phyloP scores from a whole-genome alignment of 2,888 invertebrate species.

The Operophtera brumata region DNA sequence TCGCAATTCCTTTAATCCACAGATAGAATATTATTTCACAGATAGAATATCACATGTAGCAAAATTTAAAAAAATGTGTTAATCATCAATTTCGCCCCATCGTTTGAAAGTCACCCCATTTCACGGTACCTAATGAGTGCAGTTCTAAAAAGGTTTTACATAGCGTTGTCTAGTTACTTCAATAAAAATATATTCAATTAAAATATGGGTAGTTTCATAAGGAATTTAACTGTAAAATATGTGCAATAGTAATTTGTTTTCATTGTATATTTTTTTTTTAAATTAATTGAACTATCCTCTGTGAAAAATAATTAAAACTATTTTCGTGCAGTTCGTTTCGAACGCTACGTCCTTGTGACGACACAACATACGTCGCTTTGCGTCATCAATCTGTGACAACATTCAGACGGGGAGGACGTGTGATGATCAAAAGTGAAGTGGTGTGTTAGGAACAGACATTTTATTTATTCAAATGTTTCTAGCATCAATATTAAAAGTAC shows the following conservation, averaged over 20 bases:
- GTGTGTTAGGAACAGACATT: constrained; percentile 58
- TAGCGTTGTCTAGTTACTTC: constrained; percentile 6
- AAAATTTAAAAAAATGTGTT: no score
- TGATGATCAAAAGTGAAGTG: constrained; percentile 54
- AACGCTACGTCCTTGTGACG: constrained; percentile 57
- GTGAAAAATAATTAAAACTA: constrained; percentile 25
- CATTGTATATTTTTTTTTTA: background rate
- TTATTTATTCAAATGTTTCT: constrained; percentile 74
- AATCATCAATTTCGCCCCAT: no score
- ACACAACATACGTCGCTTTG: constrained; percentile 65
- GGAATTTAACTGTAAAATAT: background rate
- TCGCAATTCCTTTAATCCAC: no score
- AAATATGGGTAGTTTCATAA: background rate
- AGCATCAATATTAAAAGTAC: constrained; percentile 73
- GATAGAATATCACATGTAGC: no score
- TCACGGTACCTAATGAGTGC: no score
- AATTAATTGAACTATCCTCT: background rate
- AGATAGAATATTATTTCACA: no score
- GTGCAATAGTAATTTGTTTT: constrained; percentile 28
- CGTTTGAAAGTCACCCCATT: no score
- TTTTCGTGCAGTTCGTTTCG: constrained; percentile 50
- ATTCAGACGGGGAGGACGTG: constrained; percentile 73
- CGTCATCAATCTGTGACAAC: constrained; percentile 74
- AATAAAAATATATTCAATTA: background rate
- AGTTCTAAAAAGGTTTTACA: no score